These are phyloP conservation scores for Synanceia verrucosa DNA, from an alignment of 2,797 vertebrate genomes.

Conservation along the genomic window DNA sequence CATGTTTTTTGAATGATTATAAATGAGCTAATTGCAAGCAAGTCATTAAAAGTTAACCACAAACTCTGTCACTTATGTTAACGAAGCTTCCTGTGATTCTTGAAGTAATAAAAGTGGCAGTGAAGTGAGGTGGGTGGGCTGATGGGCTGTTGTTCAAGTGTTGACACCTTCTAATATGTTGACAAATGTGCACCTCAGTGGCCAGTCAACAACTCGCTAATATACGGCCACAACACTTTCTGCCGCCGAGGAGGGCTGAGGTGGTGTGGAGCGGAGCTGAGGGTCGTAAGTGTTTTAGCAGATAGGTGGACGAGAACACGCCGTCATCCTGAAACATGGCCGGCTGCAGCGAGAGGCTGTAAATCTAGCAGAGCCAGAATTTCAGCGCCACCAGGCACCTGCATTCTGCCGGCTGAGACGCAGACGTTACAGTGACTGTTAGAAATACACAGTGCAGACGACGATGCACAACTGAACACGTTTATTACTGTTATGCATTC, in stretches of 20 bases:
- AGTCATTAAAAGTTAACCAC: conserved; percentile 8
- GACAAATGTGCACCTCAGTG: conserved; percentile 79
- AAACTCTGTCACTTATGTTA: conserved; percentile 11
- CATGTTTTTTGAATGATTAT: conserved; percentile 2
- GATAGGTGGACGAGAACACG: conserved; percentile 72
- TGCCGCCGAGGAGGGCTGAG: conserved; percentile 51
- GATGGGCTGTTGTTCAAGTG: conserved; percentile 68
- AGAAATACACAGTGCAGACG: conserved; percentile 1
- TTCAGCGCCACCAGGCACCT: conserved; percentile 71
- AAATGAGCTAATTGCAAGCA: conserved; percentile 17
- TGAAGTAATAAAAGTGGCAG: conserved; percentile 42
- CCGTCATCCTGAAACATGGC: conserved; percentile 72
- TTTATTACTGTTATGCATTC: background rate
- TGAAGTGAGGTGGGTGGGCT: conserved; percentile 55
- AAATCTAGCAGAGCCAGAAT: conserved; percentile 71
- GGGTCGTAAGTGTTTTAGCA: conserved; percentile 73
- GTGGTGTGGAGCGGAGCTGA: conserved; percentile 44
- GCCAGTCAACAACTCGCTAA: conserved; percentile 82
- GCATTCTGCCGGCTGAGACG: conserved; percentile 43
- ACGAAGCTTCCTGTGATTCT: conserved; percentile 25
- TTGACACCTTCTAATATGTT: conserved; percentile 82
- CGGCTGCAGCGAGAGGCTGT: conserved; percentile 61
- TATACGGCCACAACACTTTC: conserved; percentile 69
- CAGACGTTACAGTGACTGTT: conserved; percentile 5
- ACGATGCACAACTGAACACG: background rate